Base-by-base conservation (phyloP, 1,140 invertebrate species). In the Ostrea edulis region DNA sequence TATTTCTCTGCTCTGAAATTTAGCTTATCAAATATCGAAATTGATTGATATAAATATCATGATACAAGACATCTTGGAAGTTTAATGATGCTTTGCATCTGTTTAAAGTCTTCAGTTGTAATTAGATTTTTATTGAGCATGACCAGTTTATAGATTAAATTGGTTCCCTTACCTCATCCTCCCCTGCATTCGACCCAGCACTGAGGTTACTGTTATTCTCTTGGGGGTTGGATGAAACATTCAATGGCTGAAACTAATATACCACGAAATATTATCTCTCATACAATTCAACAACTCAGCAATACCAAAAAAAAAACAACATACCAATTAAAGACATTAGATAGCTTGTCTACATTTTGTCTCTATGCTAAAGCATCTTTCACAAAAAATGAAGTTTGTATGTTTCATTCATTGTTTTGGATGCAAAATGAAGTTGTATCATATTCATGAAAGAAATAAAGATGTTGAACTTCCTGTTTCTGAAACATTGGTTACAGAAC, bases 151-250 rank as follows among this genome's bases (percentile, higher is more conserved):
- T 11, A 77, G 68, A 77, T 5, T 52, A 22, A 84, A 29, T 77
- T 77, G 68, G 68, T 77, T 77, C 68, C 25, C 68, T 89, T 58
- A 89, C 91, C 85, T 90, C 89, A 17, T 91, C 91, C 44, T 89
- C 88, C 14, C 87, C 52, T 20, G 91, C 90, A 2, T 89, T 52
- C n/a, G 92, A 92, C 51, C 90, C 91, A 22, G 85, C 91, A 90
- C 90, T 92, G 20, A 90, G 84, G 54, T 91, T 92, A 84, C 90
- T 91, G 89, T 91, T n/a, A n/a, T n/a, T 91, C n/a, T 90, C 87
- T 82, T 87, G 55, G n/a, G 82, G 86, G 44, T 86, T 81, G 44
- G 86, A 86, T n/a, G 29, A 54, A 88, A 88, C 84, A 52, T 92
- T 92, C 35, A 92, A 82, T 5, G 90, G 90, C 89, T 91, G 91